phyloP scores from a whole-genome alignment of 2,888 invertebrate species.

The Alcis repandata region DNA sequence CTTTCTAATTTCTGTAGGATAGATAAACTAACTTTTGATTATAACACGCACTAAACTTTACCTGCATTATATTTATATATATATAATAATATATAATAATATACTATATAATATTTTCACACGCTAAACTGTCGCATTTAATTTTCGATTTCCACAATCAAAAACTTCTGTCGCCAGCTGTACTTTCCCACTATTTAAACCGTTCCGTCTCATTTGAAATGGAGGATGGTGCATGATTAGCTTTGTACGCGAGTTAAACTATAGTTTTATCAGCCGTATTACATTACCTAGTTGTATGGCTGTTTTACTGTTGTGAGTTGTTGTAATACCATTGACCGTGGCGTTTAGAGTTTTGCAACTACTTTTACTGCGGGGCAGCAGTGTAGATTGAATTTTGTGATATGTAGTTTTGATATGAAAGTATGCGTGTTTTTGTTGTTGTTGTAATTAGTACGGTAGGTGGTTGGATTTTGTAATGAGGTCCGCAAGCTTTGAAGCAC shows the following conservation, averaged over 20 bases:
- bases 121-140: neutral
- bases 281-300: neutral
- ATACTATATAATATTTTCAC: too few relatives aligned
- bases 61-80: too few relatives aligned
- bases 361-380: neutral
- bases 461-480: too few relatives aligned
- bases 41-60: too few relatives aligned
- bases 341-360: conserved; percentile 6
- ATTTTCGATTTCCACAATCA: too few relatives aligned
- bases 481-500: too few relatives aligned
- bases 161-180: neutral
- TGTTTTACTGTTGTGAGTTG: neutral
- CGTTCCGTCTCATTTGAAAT: conserved; percentile 24
- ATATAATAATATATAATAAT: too few relatives aligned
- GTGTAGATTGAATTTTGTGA: neutral
- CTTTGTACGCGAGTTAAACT: conserved; percentile 17
- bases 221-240: conserved; percentile 29
- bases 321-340: neutral
- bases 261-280: conserved; percentile 18
- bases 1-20: too few relatives aligned
- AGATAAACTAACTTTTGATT: too few relatives aligned
- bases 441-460: too few relatives aligned
- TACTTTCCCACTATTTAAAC: conserved; percentile 18
- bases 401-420: neutral
- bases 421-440: neutral